These are phyloP conservation scores for Todiramphus saurophagus DNA, from an alignment of 2,113 vertebrate genomes.

Conservation along the genomic window DNA sequence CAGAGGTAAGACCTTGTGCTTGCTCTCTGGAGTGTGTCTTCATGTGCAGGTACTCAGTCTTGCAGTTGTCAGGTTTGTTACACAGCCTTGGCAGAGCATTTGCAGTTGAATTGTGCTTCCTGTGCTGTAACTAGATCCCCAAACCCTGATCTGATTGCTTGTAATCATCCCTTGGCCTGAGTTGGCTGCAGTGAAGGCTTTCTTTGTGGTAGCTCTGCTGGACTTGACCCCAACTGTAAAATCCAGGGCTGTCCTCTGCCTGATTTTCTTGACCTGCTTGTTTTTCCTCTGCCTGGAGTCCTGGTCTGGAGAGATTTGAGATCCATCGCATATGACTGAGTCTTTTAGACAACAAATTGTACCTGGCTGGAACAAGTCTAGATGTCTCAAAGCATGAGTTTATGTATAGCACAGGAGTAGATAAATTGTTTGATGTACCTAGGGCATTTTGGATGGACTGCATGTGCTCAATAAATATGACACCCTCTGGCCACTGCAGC, in stretches of 20 bases:
- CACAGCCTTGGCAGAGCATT: neutral
- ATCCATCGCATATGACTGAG: neutral
- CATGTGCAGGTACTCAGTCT: neutral
- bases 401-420: neutral
- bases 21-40: neutral
- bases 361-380: neutral
- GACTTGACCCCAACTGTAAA: neutral
- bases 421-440: neutral
- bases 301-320: neutral
- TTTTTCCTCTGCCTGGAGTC: neutral
- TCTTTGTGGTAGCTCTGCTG: neutral
- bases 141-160: neutral
- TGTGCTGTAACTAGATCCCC: neutral
- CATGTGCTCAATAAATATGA: neutral
- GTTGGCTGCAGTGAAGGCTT: neutral
- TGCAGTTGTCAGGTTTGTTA: neutral
- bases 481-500: neutral
- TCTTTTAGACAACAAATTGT: neutral
- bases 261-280: neutral
- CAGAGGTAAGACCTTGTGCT: neutral
- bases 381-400: neutral
- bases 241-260: neutral
- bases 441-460: neutral
- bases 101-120: neutral
- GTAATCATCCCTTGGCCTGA: neutral